phyloP scores from a whole-genome alignment of 2,113 vertebrate genomes.

The Rhinopithecus roxellana region DNA sequence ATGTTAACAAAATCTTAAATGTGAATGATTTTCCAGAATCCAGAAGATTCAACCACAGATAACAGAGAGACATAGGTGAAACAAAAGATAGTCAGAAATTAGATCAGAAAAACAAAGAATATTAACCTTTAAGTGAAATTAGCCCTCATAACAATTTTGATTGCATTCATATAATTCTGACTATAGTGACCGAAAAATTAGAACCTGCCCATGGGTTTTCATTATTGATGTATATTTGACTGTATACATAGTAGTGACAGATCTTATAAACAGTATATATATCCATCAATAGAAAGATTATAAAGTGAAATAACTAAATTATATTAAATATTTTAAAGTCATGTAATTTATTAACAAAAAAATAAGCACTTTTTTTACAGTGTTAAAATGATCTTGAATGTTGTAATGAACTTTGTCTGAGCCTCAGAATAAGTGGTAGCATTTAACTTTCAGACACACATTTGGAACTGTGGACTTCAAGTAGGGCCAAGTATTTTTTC shows the following conservation, averaged over 20 bases:
- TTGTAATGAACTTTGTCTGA: not conserved
- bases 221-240: not conserved
- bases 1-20: not conserved
- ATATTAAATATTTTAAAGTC: not conserved
- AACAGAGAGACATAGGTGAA: not conserved
- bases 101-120: not conserved
- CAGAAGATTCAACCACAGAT: not conserved
- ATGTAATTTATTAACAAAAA: not conserved
- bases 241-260: not conserved
- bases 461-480: not conserved
- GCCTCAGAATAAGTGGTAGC: not conserved
- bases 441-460: not conserved
- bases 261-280: not conserved
- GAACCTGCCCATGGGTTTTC: not conserved
- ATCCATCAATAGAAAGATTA: not conserved
- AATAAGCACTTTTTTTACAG: not conserved
- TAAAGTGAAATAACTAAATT: not conserved
- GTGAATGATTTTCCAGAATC: conserved; percentile 26
- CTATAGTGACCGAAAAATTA: not conserved
- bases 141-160: not conserved
- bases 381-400: not conserved
- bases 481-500: not conserved
- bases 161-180: not conserved
- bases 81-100: conserved; percentile 9
- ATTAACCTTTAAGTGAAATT: not conserved